Conservation (phyloP, 2,113 vertebrate genomes). For the Peromyscus californicus region DNA sequence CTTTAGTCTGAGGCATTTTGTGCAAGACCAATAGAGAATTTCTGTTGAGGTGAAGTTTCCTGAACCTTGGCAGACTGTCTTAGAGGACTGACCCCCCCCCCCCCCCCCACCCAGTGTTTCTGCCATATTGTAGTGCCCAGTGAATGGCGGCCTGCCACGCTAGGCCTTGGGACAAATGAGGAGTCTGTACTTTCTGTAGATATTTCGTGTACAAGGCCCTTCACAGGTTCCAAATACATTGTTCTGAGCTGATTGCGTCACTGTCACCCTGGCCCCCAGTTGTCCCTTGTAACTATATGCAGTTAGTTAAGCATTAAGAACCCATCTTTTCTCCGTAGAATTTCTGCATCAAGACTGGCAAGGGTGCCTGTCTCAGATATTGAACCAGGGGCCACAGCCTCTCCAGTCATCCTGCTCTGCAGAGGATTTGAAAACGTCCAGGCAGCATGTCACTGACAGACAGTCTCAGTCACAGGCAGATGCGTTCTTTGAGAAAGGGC, state of each 20-base stretch:
- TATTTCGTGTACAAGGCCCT: not conserved
- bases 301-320: not conserved
- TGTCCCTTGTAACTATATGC: not conserved
- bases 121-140: not conserved
- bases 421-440: not conserved
- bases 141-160: no score
- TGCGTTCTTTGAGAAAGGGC: not conserved
- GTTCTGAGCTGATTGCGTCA: not conserved
- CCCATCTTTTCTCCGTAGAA: not conserved
- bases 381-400: not conserved
- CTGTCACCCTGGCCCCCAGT: not conserved
- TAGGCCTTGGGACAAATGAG: not conserved
- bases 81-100: not conserved
- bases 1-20: not conserved
- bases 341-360: not conserved
- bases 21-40: not conserved
- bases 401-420: not conserved
- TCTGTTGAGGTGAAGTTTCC: not conserved
- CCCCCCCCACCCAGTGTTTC: not conserved
- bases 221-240: not conserved
- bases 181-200: not conserved
- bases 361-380: not conserved
- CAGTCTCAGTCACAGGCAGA: fast-evolving
- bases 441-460: no score
- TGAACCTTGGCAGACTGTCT: not conserved